Evolutionary conservation across 2,113 vertebrate genomes (phyloP).

Genomic region (Reinhardtius hippoglossoides): DNA sequence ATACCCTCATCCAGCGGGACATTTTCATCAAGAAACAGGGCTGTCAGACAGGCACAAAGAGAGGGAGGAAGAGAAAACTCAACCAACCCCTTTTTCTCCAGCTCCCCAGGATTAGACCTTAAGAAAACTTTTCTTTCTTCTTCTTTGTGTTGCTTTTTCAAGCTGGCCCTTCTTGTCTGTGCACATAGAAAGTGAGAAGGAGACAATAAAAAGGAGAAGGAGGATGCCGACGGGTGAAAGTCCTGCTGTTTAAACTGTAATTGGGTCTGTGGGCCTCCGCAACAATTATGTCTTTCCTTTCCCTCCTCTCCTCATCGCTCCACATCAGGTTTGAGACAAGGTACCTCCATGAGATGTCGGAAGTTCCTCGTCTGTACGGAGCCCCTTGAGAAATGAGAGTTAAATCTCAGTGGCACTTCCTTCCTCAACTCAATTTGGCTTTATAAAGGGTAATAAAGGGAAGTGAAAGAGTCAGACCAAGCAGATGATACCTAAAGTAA

Average conservation of each 20-base stretch:
- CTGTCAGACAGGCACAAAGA: slow-evolving; percentile 66
- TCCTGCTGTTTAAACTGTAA: slow-evolving; percentile 53
- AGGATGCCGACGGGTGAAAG: slow-evolving; percentile 44
- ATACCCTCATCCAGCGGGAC: slow-evolving; percentile 79
- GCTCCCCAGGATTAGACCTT: slow-evolving; percentile 63
- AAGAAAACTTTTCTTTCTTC: slow-evolving; percentile 63
- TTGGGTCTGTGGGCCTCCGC: slow-evolving; percentile 24
- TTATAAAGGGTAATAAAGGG: neutral
- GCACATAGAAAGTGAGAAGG: slow-evolving; percentile 26
- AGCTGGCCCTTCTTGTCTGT: slow-evolving; percentile 41
- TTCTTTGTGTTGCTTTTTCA: slow-evolving; percentile 64
- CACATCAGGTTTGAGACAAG: slow-evolving; percentile 20
- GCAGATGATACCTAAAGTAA: neutral
- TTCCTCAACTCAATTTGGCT: neutral
- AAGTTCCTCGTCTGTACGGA: slow-evolving; percentile 3
- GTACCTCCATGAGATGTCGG: neutral
- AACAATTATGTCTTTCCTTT: neutral
- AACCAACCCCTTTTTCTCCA: slow-evolving; percentile 51
- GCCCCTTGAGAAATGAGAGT: slow-evolving; percentile 1
- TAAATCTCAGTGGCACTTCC: slow-evolving; percentile 14
- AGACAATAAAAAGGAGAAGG: slow-evolving; percentile 33
- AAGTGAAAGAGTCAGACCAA: neutral
- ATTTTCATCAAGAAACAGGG: slow-evolving; percentile 80
- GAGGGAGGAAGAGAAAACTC: slow-evolving; percentile 55
- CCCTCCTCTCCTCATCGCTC: neutral